A percentile compares a stretch with the other conserved stretches of the same genome.
Conservation (phyloP, 2,888 invertebrate species). For the Helobdella robusta region DNA sequence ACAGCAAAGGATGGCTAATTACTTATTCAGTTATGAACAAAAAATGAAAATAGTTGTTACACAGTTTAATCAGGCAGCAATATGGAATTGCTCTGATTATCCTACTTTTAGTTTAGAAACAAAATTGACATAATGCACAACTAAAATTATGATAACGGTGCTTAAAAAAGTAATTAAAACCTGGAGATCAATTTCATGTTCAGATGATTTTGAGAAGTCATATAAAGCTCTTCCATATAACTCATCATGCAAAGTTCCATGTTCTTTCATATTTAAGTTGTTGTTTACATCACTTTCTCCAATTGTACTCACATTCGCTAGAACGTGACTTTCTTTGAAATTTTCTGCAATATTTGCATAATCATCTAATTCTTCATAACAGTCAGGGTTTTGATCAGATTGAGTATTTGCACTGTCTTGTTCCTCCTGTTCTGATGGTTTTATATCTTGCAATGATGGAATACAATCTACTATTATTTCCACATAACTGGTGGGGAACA, state of each 20-base stretch:
- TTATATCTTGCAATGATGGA: conserved; percentile 35
- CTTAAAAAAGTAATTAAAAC: not conserved
- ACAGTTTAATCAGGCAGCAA: too few species aligned
- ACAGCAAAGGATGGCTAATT: not conserved
- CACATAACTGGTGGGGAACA: conserved; percentile 56
- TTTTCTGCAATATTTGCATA: not conserved
- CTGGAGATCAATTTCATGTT: conserved; percentile 43
- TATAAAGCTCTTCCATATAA: conserved; percentile 47
- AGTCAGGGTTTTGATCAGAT: too few species aligned
- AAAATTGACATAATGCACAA: not conserved
- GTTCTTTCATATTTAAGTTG: not conserved
- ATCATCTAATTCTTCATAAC: too few species aligned
- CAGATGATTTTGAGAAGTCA: conserved; percentile 45
- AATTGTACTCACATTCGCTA: too few species aligned
- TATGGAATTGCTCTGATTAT: not conserved
- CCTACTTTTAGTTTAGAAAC: not conserved
- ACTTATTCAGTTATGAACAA: too few species aligned
- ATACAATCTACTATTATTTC: conserved; percentile 56
- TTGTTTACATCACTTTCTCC: not conserved
- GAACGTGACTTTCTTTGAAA: too few species aligned
- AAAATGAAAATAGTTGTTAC: too few species aligned
- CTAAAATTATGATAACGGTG: not conserved
- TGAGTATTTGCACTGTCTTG: too few species aligned
- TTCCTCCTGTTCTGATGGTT: too few species aligned
- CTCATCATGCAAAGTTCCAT: conserved; percentile 29